A percentile compares a stretch with the other conserved stretches of the same genome.
These are phyloP conservation scores for Amblyjoppa proteus DNA, from an alignment of 2,888 invertebrate species.

Conservation along the genomic window DNA sequence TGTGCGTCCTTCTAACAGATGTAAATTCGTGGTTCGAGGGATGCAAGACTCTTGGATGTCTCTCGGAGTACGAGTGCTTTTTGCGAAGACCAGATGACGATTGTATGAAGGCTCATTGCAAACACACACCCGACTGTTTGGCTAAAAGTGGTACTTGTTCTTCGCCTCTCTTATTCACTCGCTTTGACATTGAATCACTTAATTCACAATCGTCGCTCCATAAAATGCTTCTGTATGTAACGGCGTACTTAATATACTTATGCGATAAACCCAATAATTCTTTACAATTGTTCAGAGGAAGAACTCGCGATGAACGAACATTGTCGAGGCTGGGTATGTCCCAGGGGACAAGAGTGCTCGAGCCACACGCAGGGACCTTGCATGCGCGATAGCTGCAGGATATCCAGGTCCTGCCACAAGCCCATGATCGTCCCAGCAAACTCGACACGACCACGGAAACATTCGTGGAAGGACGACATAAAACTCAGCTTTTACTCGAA, in stretches of 20 bases:
- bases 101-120: constrained; percentile 73
- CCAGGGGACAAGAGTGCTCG: constrained; percentile 73
- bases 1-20: constrained; percentile 69
- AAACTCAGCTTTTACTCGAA: constrained; percentile 46
- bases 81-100: constrained; percentile 73
- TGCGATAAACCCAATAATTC: constrained; percentile 32
- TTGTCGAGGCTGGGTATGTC: constrained; percentile 81
- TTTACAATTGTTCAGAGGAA: constrained; percentile 68
- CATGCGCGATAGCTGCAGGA: constrained; percentile 68
- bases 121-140: constrained; percentile 76
- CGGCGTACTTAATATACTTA: neutral
- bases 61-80: constrained; percentile 79
- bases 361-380: constrained; percentile 70
- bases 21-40: constrained; percentile 72
- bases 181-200: neutral
- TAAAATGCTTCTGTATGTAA: neutral
- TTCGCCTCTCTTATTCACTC: neutral
- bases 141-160: constrained; percentile 67
- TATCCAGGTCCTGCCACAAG: constrained; percentile 73
- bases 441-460: constrained; percentile 11
- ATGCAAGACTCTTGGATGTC: constrained; percentile 76
- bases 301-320: constrained; percentile 67
- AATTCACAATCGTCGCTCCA: neutral
- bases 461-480: constrained; percentile 43
- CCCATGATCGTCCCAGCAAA: constrained; percentile 33